These are phyloP conservation scores for Amazona vittata DNA, from an alignment of 2,113 vertebrate genomes.

Conservation along the genomic window DNA sequence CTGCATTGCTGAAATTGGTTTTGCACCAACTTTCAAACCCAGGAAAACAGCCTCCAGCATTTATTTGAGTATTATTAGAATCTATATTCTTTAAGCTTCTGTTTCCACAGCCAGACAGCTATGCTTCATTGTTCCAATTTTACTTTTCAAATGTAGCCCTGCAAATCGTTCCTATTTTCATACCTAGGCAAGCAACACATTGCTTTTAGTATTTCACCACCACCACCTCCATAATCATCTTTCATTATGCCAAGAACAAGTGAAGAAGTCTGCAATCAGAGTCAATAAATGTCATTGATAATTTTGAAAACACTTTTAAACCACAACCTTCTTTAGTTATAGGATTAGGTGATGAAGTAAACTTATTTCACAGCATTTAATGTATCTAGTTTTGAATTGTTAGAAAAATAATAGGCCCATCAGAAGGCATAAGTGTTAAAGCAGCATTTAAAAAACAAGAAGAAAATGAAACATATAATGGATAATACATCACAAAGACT, in stretches of 20 bases:
- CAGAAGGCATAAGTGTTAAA: not conserved
- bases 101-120: not conserved
- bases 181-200: not conserved
- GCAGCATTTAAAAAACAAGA: not conserved
- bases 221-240: not conserved
- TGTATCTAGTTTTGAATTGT: not conserved
- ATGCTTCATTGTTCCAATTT: not conserved
- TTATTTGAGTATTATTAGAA: not conserved
- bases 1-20: not conserved
- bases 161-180: not conserved
- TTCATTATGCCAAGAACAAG: not conserved
- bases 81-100: not conserved
- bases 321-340: not conserved
- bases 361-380: not conserved
- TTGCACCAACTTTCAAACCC: not conserved
- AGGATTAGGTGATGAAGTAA: not conserved
- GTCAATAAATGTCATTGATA: not conserved
- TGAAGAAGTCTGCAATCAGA: not conserved
- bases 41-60: not conserved
- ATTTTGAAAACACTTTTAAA: not conserved
- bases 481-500: not conserved
- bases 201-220: not conserved
- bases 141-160: not conserved
- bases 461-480: not conserved
- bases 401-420: not conserved